Evolutionary conservation across 2,797 vertebrate species (phyloP), one percentile per base, ranked within the genome.

Genomic region (Micromesistius poutassou): DNA sequence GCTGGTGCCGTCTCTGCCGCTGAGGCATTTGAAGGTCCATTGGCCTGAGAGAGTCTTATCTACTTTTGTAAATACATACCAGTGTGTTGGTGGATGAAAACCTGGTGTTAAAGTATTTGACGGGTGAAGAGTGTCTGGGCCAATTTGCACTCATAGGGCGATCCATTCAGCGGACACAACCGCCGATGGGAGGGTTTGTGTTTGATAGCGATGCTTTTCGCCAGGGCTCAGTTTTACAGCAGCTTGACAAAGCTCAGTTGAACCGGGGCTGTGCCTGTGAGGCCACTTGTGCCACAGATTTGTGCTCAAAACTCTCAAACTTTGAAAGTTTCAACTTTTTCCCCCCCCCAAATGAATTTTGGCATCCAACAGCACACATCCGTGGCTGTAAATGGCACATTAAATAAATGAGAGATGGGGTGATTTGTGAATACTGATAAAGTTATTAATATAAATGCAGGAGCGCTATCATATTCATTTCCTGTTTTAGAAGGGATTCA

Each of bases 371-470:
- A 38, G 19, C 78, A 68, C 62, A 68, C 50, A 77, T 83, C 78
- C 71, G 28, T 55, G 79, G 79, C 82, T 83, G 85, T 78, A 87
- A 86, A 87, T 84, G 77, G 74, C 68, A 81, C n/a, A 72, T 79
- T 82, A 87, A 86, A 87, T 85, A 83, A 89, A 87, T 81, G 87
- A 82, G 80, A 87, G 84, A 82, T 81, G 77, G 78, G 76, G 74
- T 84, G 88, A 90, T 90, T 86, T 85, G 84, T 87, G 87, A 89
- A 87, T 89, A 90, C 84, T 87, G 90, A 92, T 88, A 87, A 86
- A 89, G 87, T 84, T 90, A 89, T 89, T 90, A 90, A 90, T 92
- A 91, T 90, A 89, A 91, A 91, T 90, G 88, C 79, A 76, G 78
- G 33, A 40, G 74, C 50, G 0, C 77, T 76, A 46, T 86, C 74